Evolutionary conservation across 2,113 vertebrate species (phyloP), one percentile per base, ranked within the genome.

Genomic region (Perca fluviatilis): DNA sequence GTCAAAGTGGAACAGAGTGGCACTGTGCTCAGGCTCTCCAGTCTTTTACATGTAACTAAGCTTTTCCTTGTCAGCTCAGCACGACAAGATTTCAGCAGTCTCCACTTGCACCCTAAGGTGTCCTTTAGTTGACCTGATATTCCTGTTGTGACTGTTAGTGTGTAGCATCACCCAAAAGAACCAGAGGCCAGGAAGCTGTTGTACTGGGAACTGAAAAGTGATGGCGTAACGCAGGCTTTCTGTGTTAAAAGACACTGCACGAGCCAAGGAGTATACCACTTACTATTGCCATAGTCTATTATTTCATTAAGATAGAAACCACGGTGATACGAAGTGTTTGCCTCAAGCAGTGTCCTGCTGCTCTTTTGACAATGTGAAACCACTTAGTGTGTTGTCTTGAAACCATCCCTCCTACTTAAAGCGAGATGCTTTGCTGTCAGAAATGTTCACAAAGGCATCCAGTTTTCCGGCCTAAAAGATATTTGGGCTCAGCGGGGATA

Each of bases 291-390:
- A 62, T 7, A 53, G 74, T 86, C 66, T 82, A 74, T 90, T 79
- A 86, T 88, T 90, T 80, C 68, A 74, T 85, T 77, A 74, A 79
- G 81, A 91, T 73, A 69, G 76, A 88, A 92, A 85, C 40, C 86
- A 82, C 43, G 49, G 63, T 88, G 74, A 88, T 80, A 82, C 75
- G 3, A 64, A 25, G 51, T 57, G 13, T 81, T 80, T 54, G 70
- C 81, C 82, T 74, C 0, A 0, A 84, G 91, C 79, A 7, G 77
- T 70, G 75, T 90, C 85, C 80, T 79, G 80, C 82, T 77, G 85
- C 78, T 66, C 75, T 56, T 43, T 67, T 3, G 61, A 87, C 64
- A 89, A 90, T 83, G 75, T 88, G 79, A 92, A 90, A 86, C 53
- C 81, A 85, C 86, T 90, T 83, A 85, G 72, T 30, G 43, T 54